Evolutionary conservation across 1,140 invertebrate genomes (phyloP).

Genomic region (Antheraea mylitta): DNA sequence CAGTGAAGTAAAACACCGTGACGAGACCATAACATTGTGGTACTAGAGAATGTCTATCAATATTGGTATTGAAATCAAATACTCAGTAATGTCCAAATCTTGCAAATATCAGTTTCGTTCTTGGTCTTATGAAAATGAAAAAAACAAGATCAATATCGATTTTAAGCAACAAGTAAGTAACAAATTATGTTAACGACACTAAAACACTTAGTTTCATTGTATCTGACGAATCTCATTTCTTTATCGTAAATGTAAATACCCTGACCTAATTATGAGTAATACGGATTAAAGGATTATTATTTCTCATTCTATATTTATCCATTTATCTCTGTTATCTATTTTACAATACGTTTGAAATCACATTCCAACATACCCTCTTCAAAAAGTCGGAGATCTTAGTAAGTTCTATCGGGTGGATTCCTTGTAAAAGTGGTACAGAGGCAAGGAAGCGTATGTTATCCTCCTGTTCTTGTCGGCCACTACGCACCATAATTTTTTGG

Average conservation of each 20-base stretch:
- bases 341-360: not conserved
- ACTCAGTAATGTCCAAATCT: not conserved
- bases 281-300: slow-evolving; percentile 2
- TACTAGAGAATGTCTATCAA: no score
- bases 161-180: not conserved
- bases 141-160: not conserved
- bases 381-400: slow-evolving; percentile 94
- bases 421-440: slow-evolving; percentile 91
- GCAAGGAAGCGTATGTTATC: slow-evolving; percentile 91
- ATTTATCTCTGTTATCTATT: no score
- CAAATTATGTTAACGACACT: not conserved
- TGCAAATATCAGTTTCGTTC: not conserved
- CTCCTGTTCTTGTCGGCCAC: slow-evolving; percentile 88
- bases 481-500: slow-evolving; percentile 92
- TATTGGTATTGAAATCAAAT: no score
- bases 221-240: not conserved
- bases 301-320: not conserved
- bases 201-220: not conserved
- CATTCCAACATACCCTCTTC: slow-evolving; percentile 83
- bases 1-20: no score
- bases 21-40: no score
- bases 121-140: no score
- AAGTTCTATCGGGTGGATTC: slow-evolving; percentile 89
- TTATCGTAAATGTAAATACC: slow-evolving; percentile 12
- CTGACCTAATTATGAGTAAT: slow-evolving; percentile 3